Conservation (phyloP, 2,888 invertebrate species). For the Acanthopleura granulata region DNA sequence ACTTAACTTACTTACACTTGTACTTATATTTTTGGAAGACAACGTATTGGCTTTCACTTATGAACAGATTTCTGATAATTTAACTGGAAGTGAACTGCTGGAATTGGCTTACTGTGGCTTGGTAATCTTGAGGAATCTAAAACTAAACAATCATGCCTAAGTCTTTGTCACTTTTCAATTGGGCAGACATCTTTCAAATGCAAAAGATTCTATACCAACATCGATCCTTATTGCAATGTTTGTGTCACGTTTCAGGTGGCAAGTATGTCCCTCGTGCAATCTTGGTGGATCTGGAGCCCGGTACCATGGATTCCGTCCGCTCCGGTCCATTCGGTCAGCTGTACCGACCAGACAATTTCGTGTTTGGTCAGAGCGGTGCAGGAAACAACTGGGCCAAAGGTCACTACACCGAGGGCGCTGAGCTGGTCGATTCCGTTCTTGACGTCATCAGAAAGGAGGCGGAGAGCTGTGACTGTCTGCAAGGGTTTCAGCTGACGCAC, state of each 20-base stretch:
- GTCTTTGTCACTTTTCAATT: neutral
- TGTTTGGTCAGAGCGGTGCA: neutral
- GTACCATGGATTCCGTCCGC: constrained; percentile 73
- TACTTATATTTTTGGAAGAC: too few relatives aligned
- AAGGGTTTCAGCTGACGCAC: neutral
- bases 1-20: constrained; percentile 4
- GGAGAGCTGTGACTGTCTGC: neutral
- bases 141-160: too few relatives aligned
- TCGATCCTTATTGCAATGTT: neutral
- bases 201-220: neutral
- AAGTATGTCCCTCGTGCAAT: constrained; percentile 95
- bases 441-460: constrained; percentile 67
- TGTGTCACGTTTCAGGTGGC: constrained; percentile 70
- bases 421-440: constrained; percentile 65
- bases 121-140: too few relatives aligned
- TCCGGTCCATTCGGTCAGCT: constrained; percentile 93
- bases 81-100: too few relatives aligned
- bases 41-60: too few relatives aligned
- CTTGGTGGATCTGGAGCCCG: constrained; percentile 92
- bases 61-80: too few relatives aligned
- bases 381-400: constrained; percentile 65
- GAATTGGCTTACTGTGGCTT: too few relatives aligned
- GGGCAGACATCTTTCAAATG: neutral
- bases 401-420: constrained; percentile 67
- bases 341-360: constrained; percentile 78